Conservation (phyloP, 2,797 vertebrate genomes). For the Erethizon dorsatum region DNA sequence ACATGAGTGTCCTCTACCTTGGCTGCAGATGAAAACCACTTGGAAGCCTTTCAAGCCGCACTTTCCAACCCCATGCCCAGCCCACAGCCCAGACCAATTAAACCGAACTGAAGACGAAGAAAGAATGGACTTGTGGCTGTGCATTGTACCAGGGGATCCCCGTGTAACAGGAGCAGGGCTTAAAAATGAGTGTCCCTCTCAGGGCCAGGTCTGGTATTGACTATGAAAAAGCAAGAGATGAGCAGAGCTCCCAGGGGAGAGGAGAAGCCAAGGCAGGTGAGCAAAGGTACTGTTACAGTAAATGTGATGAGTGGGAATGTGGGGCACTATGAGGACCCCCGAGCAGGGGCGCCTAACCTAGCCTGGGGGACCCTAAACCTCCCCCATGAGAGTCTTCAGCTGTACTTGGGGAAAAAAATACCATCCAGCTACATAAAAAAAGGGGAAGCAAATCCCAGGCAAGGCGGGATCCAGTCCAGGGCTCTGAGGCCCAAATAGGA, state of each 20-base stretch:
- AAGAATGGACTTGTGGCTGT: not conserved
- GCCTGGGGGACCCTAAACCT: not conserved
- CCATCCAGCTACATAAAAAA: constrained; percentile 47
- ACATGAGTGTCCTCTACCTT: not conserved
- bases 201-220: not conserved
- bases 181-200: not conserved
- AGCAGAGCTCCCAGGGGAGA: not conserved
- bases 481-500: not conserved
- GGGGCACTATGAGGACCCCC: not conserved
- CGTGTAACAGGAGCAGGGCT: too few species aligned
- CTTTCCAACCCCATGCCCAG: not conserved
- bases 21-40: not conserved
- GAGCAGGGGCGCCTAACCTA: not conserved
- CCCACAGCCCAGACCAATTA: not conserved
- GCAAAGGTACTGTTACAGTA: not conserved
- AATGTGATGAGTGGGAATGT: not conserved
- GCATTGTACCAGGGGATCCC: not conserved
- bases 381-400: not conserved
- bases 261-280: not conserved
- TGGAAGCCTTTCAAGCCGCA: not conserved
- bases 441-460: not conserved
- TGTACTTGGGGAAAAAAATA: constrained; percentile 30
- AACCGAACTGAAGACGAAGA: not conserved
- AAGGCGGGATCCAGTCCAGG: not conserved
- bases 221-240: not conserved